Conservation (phyloP, 1,140 invertebrate genomes). For the Temnothorax longispinosus region DNA sequence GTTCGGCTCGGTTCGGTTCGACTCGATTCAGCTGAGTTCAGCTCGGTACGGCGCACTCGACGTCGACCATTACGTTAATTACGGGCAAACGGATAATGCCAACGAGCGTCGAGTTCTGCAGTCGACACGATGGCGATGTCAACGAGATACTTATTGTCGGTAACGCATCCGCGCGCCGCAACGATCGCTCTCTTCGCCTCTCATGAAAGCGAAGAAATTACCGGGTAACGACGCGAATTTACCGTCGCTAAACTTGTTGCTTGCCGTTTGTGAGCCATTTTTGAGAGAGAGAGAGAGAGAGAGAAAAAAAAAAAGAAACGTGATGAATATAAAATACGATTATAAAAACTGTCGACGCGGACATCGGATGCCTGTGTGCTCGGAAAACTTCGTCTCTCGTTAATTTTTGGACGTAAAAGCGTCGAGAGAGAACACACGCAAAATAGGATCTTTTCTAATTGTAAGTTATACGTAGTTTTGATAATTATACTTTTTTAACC, state of each 20-base stretch:
- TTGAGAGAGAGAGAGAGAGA: not conserved
- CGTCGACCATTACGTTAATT: slow-evolving; percentile 63
- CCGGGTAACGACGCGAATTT: slow-evolving; percentile 42
- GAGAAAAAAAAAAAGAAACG: slow-evolving; percentile 28
- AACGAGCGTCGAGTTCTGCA: slow-evolving; percentile 43
- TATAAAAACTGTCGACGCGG: slow-evolving; percentile 35
- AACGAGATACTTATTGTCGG: slow-evolving; percentile 71
- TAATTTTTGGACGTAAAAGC: slow-evolving; percentile 35
- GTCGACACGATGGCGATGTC: slow-evolving; percentile 57
- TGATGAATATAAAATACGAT: slow-evolving; percentile 42
- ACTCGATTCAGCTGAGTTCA: not conserved
- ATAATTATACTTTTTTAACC: slow-evolving; percentile 24
- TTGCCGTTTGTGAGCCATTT: slow-evolving; percentile 28
- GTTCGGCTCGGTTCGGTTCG: not conserved
- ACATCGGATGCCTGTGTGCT: slow-evolving; percentile 29
- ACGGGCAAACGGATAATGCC: slow-evolving; percentile 58
- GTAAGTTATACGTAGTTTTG: not conserved
- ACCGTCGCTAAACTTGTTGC: slow-evolving; percentile 52
- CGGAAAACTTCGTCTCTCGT: slow-evolving; percentile 26
- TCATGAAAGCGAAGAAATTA: slow-evolving; percentile 61
- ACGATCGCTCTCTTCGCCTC: slow-evolving; percentile 23
- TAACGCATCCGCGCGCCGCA: slow-evolving; percentile 48
- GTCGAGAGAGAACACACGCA: not conserved
- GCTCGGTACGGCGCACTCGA: slow-evolving; percentile 17
- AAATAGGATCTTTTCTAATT: not conserved